phyloP scores from a whole-genome alignment of 2,888 invertebrate genomes.

The Coremacera marginata region DNA sequence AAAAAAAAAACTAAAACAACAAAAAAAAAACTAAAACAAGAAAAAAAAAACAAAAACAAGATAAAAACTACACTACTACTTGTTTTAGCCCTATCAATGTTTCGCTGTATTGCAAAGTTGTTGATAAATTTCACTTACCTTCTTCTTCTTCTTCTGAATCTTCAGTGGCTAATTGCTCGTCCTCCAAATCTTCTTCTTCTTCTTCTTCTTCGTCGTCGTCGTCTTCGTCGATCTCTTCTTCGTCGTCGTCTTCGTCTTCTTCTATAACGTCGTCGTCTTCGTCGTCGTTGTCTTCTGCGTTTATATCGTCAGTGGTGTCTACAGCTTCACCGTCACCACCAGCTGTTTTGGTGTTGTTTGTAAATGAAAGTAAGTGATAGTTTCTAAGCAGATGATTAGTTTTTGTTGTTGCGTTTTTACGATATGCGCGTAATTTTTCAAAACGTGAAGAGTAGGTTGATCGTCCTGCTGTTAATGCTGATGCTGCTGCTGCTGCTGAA shows the following conservation, averaged over 20 bases:
- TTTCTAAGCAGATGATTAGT: constrained; percentile 46
- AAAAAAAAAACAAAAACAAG: background rate
- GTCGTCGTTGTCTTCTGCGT: constrained; percentile 54
- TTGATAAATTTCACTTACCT: constrained; percentile 45
- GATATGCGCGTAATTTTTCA: constrained; percentile 57
- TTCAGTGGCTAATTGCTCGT: constrained; percentile 52
- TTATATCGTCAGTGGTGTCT: constrained; percentile 49
- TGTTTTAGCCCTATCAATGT: constrained; percentile 23
- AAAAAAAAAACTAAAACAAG: constrained; percentile 6
- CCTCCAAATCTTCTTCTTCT: constrained; percentile 50
- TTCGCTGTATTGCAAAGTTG: constrained; percentile 6
- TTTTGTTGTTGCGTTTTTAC: constrained; percentile 50
- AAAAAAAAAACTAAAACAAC: too few species aligned
- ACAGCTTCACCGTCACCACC: constrained; percentile 50
- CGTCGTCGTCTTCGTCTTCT: constrained; percentile 57
- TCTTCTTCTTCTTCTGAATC: constrained; percentile 51
- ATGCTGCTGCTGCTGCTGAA: constrained; percentile 28
- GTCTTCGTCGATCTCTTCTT: constrained; percentile 49
- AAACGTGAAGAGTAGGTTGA: constrained; percentile 34
- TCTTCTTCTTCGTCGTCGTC: constrained; percentile 51
- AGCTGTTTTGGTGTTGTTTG: constrained; percentile 36
- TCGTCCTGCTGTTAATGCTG: constrained; percentile 15
- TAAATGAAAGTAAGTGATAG: constrained; percentile 52
- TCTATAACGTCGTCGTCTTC: constrained; percentile 59
- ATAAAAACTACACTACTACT: background rate